Evolutionary conservation across 2,888 invertebrate genomes (phyloP), one percentile per base, ranked within the genome.

Genomic region (Nasonovia ribisnigri): DNA sequence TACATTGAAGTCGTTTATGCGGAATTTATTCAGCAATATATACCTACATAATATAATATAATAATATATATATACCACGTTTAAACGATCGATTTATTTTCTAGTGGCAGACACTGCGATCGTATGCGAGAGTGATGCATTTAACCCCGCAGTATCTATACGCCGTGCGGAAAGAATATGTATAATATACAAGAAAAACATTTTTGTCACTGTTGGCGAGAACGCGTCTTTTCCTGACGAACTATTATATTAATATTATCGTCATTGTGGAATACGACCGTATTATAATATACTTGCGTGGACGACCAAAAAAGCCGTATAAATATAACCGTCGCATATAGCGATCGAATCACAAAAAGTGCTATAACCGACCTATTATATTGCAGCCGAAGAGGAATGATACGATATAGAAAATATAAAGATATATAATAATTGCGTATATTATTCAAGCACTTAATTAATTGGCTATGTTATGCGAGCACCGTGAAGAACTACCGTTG

Each of bases 281-380:
- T 10, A 26, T 29, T 10, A 26, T 29, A 43, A 57, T 46, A 43
- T 86, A 43, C 36, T 20, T 36, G 77, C 2, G 46, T n/a, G 86
- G 29, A 46, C 16, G 13, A n/a, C 87, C n/a, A n/a, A 24, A 88
- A 46, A 90, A 90, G 77, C 90, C 90, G 77, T 90, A 90, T 48
- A 90, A 90, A 90, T 26, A 67, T 36, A 8, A 20, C 8, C 8
- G 77, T 42, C 54, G 26, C 26, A 26, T 26, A 90, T 8, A 29
- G 36, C 42, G 29, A 36, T 24, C 36, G 90, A 90, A 90, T 90
- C 90, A 90, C 90, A 77, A 90, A 90, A 90, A 90, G 90, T 90
- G 90, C 77, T 67, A 48, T 8, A n/a, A 42, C 24, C 54, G 88
- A 88, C 42, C 11, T 36, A 51, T 29, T 42, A 29, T 42, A 26